phyloP scores from a whole-genome alignment of 2,888 invertebrate genomes.

The Nomada flava region DNA sequence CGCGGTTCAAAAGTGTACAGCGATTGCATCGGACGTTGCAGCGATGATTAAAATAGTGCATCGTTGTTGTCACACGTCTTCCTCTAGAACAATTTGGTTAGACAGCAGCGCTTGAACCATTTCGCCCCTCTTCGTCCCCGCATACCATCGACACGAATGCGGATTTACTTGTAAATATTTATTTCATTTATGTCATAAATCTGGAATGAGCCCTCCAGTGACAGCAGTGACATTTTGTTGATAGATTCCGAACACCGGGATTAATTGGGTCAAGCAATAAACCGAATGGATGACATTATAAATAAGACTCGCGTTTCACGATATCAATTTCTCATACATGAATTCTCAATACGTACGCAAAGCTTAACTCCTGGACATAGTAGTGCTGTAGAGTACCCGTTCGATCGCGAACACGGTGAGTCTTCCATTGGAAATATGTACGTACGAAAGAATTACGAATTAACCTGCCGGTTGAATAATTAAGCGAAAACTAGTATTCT shows the following conservation, averaged over 20 bases:
- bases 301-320: conserved; percentile 30
- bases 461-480: neutral
- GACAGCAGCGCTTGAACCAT: neutral
- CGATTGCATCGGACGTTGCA: too few relatives aligned
- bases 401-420: neutral
- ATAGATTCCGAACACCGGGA: conserved; percentile 51
- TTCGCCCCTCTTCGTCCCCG: neutral
- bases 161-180: conserved; percentile 56
- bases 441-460: neutral
- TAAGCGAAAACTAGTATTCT: neutral
- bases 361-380: too few relatives aligned
- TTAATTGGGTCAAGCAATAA: conserved; percentile 62
- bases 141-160: conserved; percentile 10
- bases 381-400: neutral
- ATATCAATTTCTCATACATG: neutral
- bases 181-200: conserved; percentile 54
- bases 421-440: neutral
- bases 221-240: conserved; percentile 40
- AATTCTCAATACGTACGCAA: neutral
- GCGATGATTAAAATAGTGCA: neutral
- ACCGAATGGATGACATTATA: conserved; percentile 39
- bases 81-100: conserved; percentile 29
- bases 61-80: conserved; percentile 9
- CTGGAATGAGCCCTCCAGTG: conserved; percentile 50
- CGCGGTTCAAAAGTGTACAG: too few relatives aligned